Percentiles rank a stretch among this genome's conserved stretches.
Conservation (phyloP, 2,113 vertebrate genomes). For the Tychaedon coryphoeus region DNA sequence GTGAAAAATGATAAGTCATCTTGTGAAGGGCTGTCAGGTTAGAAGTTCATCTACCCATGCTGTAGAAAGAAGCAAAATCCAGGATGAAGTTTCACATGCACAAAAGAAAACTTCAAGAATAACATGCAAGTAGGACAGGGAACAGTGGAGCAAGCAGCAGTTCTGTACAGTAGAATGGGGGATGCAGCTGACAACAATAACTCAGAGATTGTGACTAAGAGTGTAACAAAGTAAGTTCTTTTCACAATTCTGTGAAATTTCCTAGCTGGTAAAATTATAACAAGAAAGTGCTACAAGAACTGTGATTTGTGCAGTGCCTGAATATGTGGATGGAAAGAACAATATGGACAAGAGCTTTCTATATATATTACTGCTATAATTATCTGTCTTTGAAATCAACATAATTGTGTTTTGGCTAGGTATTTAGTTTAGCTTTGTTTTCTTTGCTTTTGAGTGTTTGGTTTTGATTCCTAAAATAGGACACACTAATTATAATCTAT, state of each 20-base stretch:
- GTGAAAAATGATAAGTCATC: neutral
- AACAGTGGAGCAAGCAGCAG: neutral
- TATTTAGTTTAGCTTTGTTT: slow-evolving; percentile 28
- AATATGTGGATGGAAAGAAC: neutral
- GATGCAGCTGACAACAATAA: neutral
- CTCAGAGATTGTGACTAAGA: neutral
- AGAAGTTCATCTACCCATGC: neutral
- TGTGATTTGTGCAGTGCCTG: neutral
- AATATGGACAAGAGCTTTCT: neutral
- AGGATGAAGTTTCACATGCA: neutral
- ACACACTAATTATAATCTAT: neutral
- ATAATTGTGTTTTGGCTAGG: neutral
- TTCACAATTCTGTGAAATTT: neutral
- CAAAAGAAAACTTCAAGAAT: neutral
- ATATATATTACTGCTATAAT: neutral
- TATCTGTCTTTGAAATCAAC: neutral
- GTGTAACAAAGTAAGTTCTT: neutral
- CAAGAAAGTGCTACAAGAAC: neutral
- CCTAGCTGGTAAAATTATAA: neutral
- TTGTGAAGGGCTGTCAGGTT: neutral
- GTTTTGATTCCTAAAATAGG: slow-evolving; percentile 4
- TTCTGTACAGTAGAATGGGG: neutral
- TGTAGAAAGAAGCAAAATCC: neutral
- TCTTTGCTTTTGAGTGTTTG: neutral
- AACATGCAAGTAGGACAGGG: neutral